phyloP scores from a whole-genome alignment of 2,113 vertebrate genomes.

The Anolis carolinensis region DNA sequence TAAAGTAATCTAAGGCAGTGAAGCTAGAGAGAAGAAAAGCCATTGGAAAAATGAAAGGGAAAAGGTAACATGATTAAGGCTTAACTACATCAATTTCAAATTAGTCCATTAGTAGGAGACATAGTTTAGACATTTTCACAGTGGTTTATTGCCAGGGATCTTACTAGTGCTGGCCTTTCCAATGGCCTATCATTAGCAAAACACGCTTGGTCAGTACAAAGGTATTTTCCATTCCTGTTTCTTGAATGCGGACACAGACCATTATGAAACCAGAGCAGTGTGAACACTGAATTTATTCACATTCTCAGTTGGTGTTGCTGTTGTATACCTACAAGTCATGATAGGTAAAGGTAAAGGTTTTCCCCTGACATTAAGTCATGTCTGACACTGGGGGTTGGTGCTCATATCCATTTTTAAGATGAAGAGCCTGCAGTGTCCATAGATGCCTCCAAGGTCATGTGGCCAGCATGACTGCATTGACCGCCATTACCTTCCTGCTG shows the following conservation, averaged over 20 bases:
- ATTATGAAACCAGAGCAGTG: not conserved
- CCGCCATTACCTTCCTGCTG: too few species aligned
- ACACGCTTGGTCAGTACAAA: not conserved
- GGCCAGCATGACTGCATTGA: too few species aligned
- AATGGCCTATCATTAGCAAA: not conserved
- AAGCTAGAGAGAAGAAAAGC: constrained; percentile 6
- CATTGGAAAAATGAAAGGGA: not conserved
- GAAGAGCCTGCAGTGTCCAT: too few species aligned
- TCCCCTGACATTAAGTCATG: too few species aligned
- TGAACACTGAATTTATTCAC: not conserved
- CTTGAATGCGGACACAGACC: not conserved
- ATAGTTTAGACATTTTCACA: constrained; percentile 6
- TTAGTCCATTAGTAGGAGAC: constrained; percentile 30
- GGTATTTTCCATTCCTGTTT: constrained; percentile 36
- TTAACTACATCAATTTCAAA: not conserved
- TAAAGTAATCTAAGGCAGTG: constrained; percentile 26
- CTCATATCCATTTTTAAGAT: too few species aligned
- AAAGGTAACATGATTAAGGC: constrained; percentile 2
- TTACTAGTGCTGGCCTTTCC: not conserved
- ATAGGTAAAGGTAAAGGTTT: too few species aligned
- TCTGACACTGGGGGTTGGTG: too few species aligned
- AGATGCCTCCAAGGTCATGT: too few species aligned
- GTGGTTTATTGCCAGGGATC: not conserved
- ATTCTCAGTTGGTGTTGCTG: too few species aligned
- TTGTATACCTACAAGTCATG: too few species aligned